These are phyloP conservation scores for Diploptera punctata DNA, from an alignment of 2,888 invertebrate species.

Conservation along the genomic window DNA sequence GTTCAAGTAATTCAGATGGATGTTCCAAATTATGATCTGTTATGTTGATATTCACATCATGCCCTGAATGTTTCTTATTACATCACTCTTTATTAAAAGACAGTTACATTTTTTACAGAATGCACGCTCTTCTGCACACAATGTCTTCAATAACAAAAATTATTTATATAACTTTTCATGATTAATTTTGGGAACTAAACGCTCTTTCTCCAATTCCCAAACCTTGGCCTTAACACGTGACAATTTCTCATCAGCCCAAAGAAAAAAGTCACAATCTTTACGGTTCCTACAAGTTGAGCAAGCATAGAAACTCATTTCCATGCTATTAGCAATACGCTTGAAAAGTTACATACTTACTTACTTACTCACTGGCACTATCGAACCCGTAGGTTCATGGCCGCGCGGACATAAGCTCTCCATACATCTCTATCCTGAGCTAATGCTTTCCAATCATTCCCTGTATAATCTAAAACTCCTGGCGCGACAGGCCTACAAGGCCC, in stretches of 20 bases:
- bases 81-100: constrained; percentile 56
- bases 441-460: too few relatives aligned
- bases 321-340: constrained; percentile 52
- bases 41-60: constrained; percentile 61
- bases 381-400: too few relatives aligned
- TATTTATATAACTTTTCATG: constrained; percentile 61
- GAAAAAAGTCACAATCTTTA: constrained; percentile 76
- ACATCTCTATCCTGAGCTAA: too few relatives aligned
- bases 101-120: constrained; percentile 71
- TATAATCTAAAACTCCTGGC: too few relatives aligned
- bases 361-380: too few relatives aligned
- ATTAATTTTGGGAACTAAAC: constrained; percentile 59
- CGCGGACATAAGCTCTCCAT: too few relatives aligned
- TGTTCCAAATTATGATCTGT: constrained; percentile 64
- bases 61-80: constrained; percentile 60
- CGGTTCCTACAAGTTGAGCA: constrained; percentile 86
- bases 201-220: constrained; percentile 60
- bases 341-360: too few relatives aligned
- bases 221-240: constrained; percentile 51
- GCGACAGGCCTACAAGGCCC: too few relatives aligned
- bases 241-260: constrained; percentile 61
- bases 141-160: constrained; percentile 61
- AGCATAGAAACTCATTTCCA: constrained; percentile 70
- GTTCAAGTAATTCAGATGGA: constrained; percentile 64
- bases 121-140: constrained; percentile 58